Base-by-base conservation (phyloP, 2,113 vertebrate species). In the Dinomys branickii region DNA sequence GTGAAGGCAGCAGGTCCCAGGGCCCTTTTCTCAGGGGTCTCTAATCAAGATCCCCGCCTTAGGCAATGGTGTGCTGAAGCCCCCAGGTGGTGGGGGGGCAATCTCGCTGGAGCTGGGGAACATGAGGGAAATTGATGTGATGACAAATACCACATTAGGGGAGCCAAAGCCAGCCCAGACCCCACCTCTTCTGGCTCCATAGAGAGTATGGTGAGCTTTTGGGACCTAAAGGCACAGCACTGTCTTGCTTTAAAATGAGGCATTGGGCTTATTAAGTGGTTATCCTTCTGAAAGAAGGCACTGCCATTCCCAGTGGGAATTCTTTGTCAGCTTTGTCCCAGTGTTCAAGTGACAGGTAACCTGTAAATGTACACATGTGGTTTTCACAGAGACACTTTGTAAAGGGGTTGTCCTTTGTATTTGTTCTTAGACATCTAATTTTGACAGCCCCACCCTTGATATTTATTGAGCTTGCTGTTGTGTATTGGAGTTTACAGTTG, bases 291-390 rank as follows among this genome's bases (percentile, higher is more conserved):
- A 24, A 30, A 77, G 81, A 61, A 90, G 71, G 67, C 8, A 4
- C 19, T 41, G 7, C 78, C 69, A 65, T 33, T 52, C 56, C 61
- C 33, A 35, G 30, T 10, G 38, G 47, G 82, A 11, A 28, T 24
- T 7, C 2, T 35, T 81, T 65, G 28, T 85, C 88, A 82, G 16
- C 84, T 35, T 35, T 5, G 2, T 52, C 44, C 59, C 52, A 1
- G 19, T 0, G 6, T 26, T 13, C 77, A 44, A 35, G 28, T 56
- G 28, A 89, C 26, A 83, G 16, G 20, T 52, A 44, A 47, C 44
- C 67, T 2, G 0, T 35, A 8, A 61, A 30, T 24, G 0, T 1
- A 3, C 10, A 41, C 44, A 2, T 30, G 38, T 24, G 8, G 1
- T 38, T 44, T 44, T 30, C 7, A 1, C 2, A 12, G 35, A 30